These are phyloP conservation scores for Melanogrammus aeglefinus DNA, from an alignment of 2,797 vertebrate genomes.

Conservation along the genomic window DNA sequence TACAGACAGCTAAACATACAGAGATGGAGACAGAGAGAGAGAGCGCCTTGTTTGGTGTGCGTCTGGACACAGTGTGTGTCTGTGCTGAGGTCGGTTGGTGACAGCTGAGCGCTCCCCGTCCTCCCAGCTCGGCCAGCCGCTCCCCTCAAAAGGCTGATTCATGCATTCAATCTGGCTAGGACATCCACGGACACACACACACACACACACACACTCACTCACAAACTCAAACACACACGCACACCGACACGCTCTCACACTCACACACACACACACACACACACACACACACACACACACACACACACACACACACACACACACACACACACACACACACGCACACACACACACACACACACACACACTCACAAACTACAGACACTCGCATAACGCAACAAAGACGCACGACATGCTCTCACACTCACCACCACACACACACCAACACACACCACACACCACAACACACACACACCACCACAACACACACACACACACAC, in stretches of 20 bases:
- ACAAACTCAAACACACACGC: not conserved
- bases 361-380: too few species aligned
- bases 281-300: conserved; percentile 44
- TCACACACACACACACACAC: conserved; percentile 45
- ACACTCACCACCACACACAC: conserved; percentile 44
- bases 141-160: conserved; percentile 71
- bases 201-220: too few species aligned
- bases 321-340: not conserved
- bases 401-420: conserved; percentile 26
- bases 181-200: conserved; percentile 28
- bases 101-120: conserved; percentile 71
- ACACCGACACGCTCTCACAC: conserved; percentile 35
- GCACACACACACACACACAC: not conserved
- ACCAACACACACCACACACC: not conserved
- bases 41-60: conserved; percentile 53
- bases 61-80: conserved; percentile 66
- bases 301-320: not conserved
- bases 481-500: conserved; percentile 46
- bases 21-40: conserved; percentile 1
- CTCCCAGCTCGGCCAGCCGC: conserved; percentile 63
- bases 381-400: too few species aligned
- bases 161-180: conserved; percentile 60
- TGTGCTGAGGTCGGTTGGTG: conserved; percentile 72
- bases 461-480: conserved; percentile 33
- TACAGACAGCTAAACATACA: not conserved